A percentile compares a stretch with the other conserved stretches of the same genome.
phyloP scores from a whole-genome alignment of 92 coral and sea anemone species.

The Epizoanthus rinbou region DNA sequence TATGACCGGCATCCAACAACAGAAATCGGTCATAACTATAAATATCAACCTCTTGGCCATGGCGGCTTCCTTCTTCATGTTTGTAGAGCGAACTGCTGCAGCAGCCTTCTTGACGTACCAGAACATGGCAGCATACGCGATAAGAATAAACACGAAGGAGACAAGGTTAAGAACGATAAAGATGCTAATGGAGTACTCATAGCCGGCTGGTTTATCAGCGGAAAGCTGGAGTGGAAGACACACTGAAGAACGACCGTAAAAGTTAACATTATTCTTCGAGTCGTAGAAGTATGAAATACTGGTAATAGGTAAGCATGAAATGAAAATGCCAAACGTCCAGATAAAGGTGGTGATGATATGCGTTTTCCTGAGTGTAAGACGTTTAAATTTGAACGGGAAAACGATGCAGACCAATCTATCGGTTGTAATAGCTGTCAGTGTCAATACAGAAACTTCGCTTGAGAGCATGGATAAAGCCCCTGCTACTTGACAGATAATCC shows the following conservation, averaged over 20 bases:
- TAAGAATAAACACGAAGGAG: not conserved
- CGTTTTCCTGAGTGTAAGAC: slow-evolving; percentile 44
- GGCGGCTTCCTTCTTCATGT: slow-evolving; percentile 47
- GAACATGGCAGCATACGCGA: slow-evolving; percentile 6
- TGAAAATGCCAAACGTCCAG: slow-evolving; percentile 41
- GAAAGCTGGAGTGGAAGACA: slow-evolving; percentile 64
- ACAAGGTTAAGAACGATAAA: slow-evolving; percentile 53
- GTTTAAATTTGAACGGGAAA: slow-evolving; percentile 46
- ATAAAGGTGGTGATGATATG: slow-evolving; percentile 33
- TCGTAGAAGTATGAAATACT: slow-evolving; percentile 48
- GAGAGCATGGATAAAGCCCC: slow-evolving; percentile 63
- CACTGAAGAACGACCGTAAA: slow-evolving; percentile 62
- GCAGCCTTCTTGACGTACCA: no score
- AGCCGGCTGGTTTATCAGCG: slow-evolving; percentile 43
- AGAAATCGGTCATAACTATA: slow-evolving; percentile 46
- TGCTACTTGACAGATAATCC: slow-evolving; percentile 54
- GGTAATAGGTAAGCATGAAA: slow-evolving; percentile 48
- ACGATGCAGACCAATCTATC: slow-evolving; percentile 60
- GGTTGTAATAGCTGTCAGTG: slow-evolving; percentile 56
- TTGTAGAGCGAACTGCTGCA: no score
- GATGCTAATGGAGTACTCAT: slow-evolving; percentile 53
- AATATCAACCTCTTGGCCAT: slow-evolving; percentile 59
- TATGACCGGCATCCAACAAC: slow-evolving; percentile 52
- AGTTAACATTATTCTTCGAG: slow-evolving; percentile 44
- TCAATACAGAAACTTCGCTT: slow-evolving; percentile 65